Evolutionary conservation across 2,888 invertebrate genomes (phyloP), one percentile per base, ranked within the genome.

Genomic region (Diarsia mendica): DNA sequence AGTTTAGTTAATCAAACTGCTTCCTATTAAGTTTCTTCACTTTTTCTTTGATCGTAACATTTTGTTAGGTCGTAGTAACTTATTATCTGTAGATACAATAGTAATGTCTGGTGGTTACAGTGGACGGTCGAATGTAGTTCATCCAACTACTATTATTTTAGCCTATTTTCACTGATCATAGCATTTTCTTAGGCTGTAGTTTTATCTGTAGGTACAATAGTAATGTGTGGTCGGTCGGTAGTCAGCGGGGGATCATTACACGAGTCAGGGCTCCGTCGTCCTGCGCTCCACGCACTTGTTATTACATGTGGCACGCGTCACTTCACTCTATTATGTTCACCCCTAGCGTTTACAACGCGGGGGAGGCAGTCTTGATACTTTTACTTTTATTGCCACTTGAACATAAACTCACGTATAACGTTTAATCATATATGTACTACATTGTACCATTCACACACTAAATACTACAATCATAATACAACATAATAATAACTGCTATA

Each of bases 251-350:
- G 88, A 87, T 89, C 89, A 89, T 89, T 89, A 89, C 77, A 44
- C 75, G 70, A 67, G 33, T n/a, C 48, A 23, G 48, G 20, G 28
- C 9, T 51, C 28, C 28, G 28, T 28, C 28, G 68, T 79, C 76
- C 73, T 76, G 79, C 72, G 77, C 86, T 86, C 79, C 81, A 79
- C 84, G 85, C 87, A 86, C 87, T 88, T 90, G 88, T 92, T 92
- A 92, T 93, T 92, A 92, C 91, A 90, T 89, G 90, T 88, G 87
- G 89, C 90, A 90, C 92, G 92, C 93, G 91, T 92, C 93, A 92
- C 88, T 92, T 88, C 90, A 89, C 88, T 86, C 85, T 89, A 85
- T 89, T 89, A 88, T 86, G 84, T 88, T 89, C 90, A 86, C 81
- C 85, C 80, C 83, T 82, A 79, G 85, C 67, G 63, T 80, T 67